Evolutionary conservation across 1,140 invertebrate species (phyloP).

Genomic region (Leucophenga varia): DNA sequence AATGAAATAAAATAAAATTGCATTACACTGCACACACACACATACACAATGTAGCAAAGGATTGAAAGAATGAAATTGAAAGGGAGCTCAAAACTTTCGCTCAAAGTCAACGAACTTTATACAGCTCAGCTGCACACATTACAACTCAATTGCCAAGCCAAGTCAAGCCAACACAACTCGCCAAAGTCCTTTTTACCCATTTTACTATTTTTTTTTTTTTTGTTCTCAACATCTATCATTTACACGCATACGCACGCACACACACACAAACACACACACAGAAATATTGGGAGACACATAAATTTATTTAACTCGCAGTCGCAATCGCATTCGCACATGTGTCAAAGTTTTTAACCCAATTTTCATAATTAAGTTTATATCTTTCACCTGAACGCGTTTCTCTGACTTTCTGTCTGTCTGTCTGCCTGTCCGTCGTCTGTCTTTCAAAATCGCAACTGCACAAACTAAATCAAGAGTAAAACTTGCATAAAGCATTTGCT

Average conservation of each 20-base stretch:
- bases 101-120: constrained; percentile 22
- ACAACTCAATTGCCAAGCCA: neutral
- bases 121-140: no score
- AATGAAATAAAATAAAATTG: constrained; percentile 54
- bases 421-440: no score
- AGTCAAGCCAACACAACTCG: constrained; percentile 8
- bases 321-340: constrained; percentile 50
- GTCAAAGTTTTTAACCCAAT: constrained; percentile 53
- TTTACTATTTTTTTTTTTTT: constrained; percentile 27
- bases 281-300: constrained; percentile 17
- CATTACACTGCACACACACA: constrained; percentile 42
- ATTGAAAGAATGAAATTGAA: neutral
- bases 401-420: constrained; percentile 12
- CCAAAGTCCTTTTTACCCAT: constrained; percentile 31
- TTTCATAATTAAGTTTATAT: constrained; percentile 53
- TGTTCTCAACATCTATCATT: constrained; percentile 20
- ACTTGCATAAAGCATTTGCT: no score
- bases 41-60: constrained; percentile 10
- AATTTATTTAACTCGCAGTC: constrained; percentile 52
- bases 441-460: no score
- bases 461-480: no score
- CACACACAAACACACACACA: constrained; percentile 9
- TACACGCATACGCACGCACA: neutral
- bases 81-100: constrained; percentile 6
- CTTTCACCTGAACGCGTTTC: constrained; percentile 28